These are phyloP conservation scores for Ferrisia virgata DNA, from an alignment of 2,888 invertebrate genomes.

Conservation along the genomic window DNA sequence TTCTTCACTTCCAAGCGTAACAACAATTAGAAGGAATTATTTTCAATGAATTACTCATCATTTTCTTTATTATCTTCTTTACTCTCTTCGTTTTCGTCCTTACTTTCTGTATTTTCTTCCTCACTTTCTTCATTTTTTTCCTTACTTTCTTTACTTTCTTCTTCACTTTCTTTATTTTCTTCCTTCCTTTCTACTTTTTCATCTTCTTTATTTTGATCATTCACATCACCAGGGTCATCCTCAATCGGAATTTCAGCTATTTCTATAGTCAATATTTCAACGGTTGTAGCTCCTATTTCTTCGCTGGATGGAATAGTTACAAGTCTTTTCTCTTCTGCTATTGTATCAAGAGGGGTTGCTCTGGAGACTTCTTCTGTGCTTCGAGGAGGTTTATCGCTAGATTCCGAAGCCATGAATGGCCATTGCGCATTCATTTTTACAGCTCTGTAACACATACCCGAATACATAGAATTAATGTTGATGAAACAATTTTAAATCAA, in stretches of 20 bases:
- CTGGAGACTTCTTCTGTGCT: background rate
- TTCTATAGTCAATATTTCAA: constrained; percentile 44
- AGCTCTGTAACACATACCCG: constrained; percentile 16
- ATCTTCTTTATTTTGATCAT: constrained; percentile 21
- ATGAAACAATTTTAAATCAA: background rate
- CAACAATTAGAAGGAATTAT: background rate
- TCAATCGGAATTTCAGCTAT: constrained; percentile 39
- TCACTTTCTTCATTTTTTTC: too few species aligned
- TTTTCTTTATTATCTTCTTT: too few species aligned
- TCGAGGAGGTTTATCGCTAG: background rate
- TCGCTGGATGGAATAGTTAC: background rate
- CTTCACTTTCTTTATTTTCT: background rate
- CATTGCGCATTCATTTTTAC: constrained; percentile 34
- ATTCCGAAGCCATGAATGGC: constrained; percentile 7
- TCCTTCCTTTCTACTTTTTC: background rate
- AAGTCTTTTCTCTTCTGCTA: constrained; percentile 32
- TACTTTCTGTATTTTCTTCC: background rate
- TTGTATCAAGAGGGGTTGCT: constrained; percentile 31
- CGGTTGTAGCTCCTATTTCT: background rate
- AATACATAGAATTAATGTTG: background rate
- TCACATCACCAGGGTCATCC: background rate
- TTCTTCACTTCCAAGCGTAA: background rate
- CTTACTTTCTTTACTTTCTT: background rate
- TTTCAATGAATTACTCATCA: background rate
- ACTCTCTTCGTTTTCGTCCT: too few species aligned